Evolutionary conservation across 2,797 vertebrate genomes (phyloP).

Genomic region (Sparus aurata): DNA sequence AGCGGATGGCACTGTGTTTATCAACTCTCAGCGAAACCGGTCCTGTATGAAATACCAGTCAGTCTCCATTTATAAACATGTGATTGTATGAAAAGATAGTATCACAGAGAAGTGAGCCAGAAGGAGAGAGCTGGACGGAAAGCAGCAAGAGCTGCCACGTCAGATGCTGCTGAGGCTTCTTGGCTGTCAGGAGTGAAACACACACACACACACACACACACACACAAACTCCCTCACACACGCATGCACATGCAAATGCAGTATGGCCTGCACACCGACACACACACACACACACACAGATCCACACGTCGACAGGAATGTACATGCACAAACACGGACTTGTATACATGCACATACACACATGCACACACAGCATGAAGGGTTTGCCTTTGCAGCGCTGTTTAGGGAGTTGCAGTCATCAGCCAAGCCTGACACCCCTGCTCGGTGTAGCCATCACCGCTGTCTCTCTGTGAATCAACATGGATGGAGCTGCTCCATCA

Average conservation of each 20-base stretch:
- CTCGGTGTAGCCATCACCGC: conserved; percentile 66
- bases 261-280: conserved; percentile 34
- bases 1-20: conserved; percentile 45
- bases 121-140: conserved; percentile 77
- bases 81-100: conserved; percentile 80
- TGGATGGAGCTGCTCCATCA: conserved; percentile 68
- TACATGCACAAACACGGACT: conserved; percentile 30
- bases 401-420: conserved; percentile 59
- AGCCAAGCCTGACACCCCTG: conserved; percentile 71
- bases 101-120: conserved; percentile 77
- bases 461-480: conserved; percentile 75
- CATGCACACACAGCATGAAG: conserved; percentile 38
- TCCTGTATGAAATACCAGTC: conserved; percentile 63
- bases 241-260: conserved; percentile 40
- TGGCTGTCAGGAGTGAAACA: conserved; percentile 77
- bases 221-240: conserved; percentile 32
- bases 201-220: conserved; percentile 51
- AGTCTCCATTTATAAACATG: conserved; percentile 78
- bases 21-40: conserved; percentile 52
- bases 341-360: conserved; percentile 14
- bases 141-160: conserved; percentile 84
- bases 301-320: conserved; percentile 23
- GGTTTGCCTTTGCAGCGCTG: conserved; percentile 68
- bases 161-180: conserved; percentile 81
- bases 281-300: conserved; percentile 42